Conservation (phyloP, 1,140 invertebrate species). For the Cotesia typhae region DNA sequence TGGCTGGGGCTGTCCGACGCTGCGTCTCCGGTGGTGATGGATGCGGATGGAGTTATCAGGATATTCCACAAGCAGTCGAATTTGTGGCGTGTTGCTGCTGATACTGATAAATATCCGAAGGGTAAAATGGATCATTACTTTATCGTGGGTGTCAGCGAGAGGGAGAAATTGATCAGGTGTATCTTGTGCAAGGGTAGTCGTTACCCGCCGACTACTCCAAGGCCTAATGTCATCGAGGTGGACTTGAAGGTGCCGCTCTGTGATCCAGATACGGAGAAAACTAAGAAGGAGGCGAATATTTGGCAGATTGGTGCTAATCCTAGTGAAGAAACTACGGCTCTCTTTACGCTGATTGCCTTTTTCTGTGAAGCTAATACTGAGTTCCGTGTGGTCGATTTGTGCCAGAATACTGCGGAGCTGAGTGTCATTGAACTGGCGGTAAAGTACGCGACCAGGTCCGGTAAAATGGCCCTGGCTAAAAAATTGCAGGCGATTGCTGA, state of each 20-base stretch:
- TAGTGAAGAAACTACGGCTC: conserved; percentile 75
- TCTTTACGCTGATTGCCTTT: conserved; percentile 89
- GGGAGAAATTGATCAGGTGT: conserved; percentile 77
- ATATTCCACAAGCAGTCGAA: conserved; percentile 72
- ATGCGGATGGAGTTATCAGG: conserved; percentile 74
- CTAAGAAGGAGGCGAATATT: conserved; percentile 80
- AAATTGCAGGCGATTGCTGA: conserved; percentile 68
- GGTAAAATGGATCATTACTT: conserved; percentile 84
- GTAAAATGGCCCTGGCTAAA: conserved; percentile 80
- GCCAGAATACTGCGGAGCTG: conserved; percentile 81
- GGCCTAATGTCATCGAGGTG: conserved; percentile 81
- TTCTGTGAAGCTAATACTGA: conserved; percentile 86
- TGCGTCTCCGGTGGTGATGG: conserved; percentile 75
- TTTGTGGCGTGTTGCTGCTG: conserved; percentile 82
- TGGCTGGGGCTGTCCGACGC: conserved; percentile 88
- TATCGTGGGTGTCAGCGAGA: conserved; percentile 80
- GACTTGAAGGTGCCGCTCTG: conserved; percentile 79
- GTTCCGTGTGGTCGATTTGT: conserved; percentile 85
- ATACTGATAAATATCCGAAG: conserved; percentile 75
- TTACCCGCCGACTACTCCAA: conserved; percentile 87
- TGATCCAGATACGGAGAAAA: conserved; percentile 83
- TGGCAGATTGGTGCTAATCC: conserved; percentile 72
- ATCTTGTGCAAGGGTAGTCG: conserved; percentile 87
- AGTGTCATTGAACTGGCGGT: conserved; percentile 84
- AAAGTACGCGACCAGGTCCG: conserved; percentile 83